A percentile compares a stretch with the other conserved stretches of the same genome.
Evolutionary conservation across 2,113 vertebrate genomes (phyloP).

Genomic region (Tamias sibiricus): DNA sequence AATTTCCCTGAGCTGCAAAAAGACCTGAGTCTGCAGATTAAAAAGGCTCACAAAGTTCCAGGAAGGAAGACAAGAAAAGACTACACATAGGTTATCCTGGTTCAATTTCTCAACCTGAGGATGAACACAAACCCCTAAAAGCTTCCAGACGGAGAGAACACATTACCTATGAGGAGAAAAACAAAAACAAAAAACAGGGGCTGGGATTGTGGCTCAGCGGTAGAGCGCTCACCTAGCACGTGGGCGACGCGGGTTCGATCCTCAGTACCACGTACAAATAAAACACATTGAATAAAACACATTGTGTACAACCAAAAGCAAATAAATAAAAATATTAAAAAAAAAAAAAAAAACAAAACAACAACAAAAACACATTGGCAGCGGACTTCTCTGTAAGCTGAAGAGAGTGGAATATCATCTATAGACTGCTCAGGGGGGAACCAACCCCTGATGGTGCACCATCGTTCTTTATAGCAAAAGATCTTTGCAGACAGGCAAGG

Average conservation of each 20-base stretch:
- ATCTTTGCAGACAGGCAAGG: neutral
- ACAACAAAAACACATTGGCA: neutral
- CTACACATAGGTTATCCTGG: neutral
- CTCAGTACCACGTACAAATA: too few relatives aligned
- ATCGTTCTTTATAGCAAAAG: neutral
- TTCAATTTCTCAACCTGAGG: conserved; percentile 21
- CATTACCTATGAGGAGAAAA: too few relatives aligned
- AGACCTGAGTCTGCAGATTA: neutral
- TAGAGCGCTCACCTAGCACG: too few relatives aligned
- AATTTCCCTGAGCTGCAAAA: neutral
- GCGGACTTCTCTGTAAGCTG: neutral
- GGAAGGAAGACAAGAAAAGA: conserved; percentile 12
- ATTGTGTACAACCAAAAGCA: too few relatives aligned
- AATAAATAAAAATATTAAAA: neutral
- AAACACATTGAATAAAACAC: neutral
- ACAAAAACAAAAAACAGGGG: too few relatives aligned
- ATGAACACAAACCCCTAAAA: conserved; percentile 25
- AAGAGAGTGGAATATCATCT: neutral
- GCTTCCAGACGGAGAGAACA: neutral
- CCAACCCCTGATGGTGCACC: neutral
- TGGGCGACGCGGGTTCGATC: too few relatives aligned
- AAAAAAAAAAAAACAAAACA: too few relatives aligned
- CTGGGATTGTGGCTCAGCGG: too few relatives aligned
- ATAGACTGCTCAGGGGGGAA: too few relatives aligned
- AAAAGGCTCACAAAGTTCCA: neutral